A percentile compares a stretch with the other conserved stretches of the same genome.
phyloP scores from a whole-genome alignment of 1,140 invertebrate species.

The Drosophila pandora region DNA sequence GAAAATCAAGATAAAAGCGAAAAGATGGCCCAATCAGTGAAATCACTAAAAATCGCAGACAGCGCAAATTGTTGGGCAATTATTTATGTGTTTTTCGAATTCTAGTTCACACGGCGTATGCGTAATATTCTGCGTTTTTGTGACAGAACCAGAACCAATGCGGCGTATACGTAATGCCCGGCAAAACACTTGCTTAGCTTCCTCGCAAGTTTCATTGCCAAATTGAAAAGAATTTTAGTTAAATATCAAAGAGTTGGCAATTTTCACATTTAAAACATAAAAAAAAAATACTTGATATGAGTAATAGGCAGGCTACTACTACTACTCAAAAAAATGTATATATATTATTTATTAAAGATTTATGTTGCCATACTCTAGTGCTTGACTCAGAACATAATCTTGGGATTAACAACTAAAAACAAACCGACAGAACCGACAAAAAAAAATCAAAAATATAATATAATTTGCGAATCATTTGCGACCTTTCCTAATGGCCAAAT shows the following conservation, averaged over 20 bases:
- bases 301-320: conserved; percentile 6
- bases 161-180: conserved; percentile 37
- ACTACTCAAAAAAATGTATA: background rate
- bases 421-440: background rate
- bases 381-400: conserved; percentile 42
- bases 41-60: conserved; percentile 74
- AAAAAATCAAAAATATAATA: conserved; percentile 3
- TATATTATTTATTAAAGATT: conserved; percentile 25
- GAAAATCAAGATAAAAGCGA: conserved; percentile 7
- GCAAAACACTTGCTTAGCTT: background rate
- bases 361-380: conserved; percentile 31
- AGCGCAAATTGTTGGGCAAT: conserved; percentile 80
- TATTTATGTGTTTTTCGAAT: conserved; percentile 64
- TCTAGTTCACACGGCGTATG: conserved; percentile 29
- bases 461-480: conserved; percentile 38
- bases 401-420: conserved; percentile 15
- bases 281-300: conserved; percentile 26
- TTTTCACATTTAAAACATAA: conserved; percentile 12
- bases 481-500: conserved; percentile 38
- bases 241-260: conserved; percentile 9
- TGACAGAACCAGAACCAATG: conserved; percentile 22
- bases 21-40: conserved; percentile 46
- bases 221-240: conserved; percentile 2
- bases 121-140: conserved; percentile 24
- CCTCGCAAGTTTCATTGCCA: conserved; percentile 4